Base-by-base conservation (phyloP, 2,113 vertebrate genomes). In the Nesoenas mayeri region DNA sequence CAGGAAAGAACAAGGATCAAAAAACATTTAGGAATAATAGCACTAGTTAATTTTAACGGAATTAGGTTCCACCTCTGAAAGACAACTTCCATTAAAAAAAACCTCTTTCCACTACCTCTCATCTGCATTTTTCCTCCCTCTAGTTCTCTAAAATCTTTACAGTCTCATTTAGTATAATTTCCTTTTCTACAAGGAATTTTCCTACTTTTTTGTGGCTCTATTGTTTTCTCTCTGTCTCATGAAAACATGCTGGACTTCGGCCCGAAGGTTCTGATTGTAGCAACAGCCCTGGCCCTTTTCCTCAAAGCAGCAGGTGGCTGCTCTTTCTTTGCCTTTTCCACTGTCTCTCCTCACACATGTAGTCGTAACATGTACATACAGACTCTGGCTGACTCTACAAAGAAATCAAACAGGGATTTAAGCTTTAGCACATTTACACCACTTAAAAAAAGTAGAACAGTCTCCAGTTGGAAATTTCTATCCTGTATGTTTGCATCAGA, bases 251-350 rank as follows among this genome's bases (percentile, higher is more conserved):
- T 75, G 57, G 86, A 51, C 56, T 72, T 71, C 29, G 50, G 60
- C 77, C 62, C 6, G 4, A 74, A 62, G 32, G 53, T 79, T 88
- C 17, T 14, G 34, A 26, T 5, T 86, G 64, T 5, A 10, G 12
- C 56, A 73, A 50, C 18, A 19, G 18, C 18, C 18, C 17, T 0
- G 0, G 54, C 13, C 4, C 1, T 22, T 83, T 40, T 28, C 58
- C 64, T 77, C 50, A 16, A 8, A 25, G 15, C n/a, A 60, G 53
- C 17, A 53, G 38, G 19, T 10, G 14, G 31, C 56, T 88, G 82
- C 26, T 85, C 29, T 58, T 15, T 54, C 47, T 57, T 88, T 91
- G 44, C 44, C 44, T 71, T 65, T 61, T 50, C 34, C 40, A 70
- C 40, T 36, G 20, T 12, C 69, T 64, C 58, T 57, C 48, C 21